Conservation (phyloP, 2,113 vertebrate genomes). For the Alethe diademata region DNA sequence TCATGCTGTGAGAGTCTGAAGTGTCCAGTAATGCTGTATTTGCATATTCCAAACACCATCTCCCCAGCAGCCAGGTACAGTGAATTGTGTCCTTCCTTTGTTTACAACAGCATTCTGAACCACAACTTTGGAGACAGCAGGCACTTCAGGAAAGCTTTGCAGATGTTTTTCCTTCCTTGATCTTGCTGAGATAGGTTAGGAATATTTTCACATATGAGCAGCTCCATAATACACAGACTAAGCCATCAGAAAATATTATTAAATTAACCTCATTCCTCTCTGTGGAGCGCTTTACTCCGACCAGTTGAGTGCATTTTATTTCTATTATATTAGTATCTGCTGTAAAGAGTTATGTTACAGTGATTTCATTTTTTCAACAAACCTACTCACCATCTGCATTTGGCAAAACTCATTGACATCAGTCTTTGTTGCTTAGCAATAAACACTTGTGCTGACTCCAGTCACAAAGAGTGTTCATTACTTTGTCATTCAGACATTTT, state of each 20-base stretch:
- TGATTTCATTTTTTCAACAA: constrained; percentile 71
- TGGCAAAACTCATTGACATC: constrained; percentile 71
- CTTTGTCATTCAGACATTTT: constrained; percentile 71
- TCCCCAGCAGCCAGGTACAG: neutral
- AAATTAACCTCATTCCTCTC: constrained; percentile 28
- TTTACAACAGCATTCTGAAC: neutral
- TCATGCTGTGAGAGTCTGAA: neutral
- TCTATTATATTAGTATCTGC: constrained; percentile 52
- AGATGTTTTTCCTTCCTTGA: neutral
- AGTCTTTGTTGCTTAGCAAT: constrained; percentile 75
- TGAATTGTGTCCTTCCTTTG: neutral
- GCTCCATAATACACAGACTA: neutral
- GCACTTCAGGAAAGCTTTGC: neutral
- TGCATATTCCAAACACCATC: neutral
- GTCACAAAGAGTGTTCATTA: constrained; percentile 59
- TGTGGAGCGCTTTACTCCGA: neutral
- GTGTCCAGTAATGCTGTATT: neutral
- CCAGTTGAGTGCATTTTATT: constrained; percentile 19
- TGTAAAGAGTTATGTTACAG: constrained; percentile 62
- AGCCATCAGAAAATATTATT: constrained; percentile 6
- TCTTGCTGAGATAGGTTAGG: neutral
- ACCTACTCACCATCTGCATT: constrained; percentile 78
- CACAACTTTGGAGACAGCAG: neutral
- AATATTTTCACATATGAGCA: neutral
- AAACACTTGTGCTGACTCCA: constrained; percentile 65